Conservation (phyloP, 2,888 invertebrate species). For the Biston betularia region DNA sequence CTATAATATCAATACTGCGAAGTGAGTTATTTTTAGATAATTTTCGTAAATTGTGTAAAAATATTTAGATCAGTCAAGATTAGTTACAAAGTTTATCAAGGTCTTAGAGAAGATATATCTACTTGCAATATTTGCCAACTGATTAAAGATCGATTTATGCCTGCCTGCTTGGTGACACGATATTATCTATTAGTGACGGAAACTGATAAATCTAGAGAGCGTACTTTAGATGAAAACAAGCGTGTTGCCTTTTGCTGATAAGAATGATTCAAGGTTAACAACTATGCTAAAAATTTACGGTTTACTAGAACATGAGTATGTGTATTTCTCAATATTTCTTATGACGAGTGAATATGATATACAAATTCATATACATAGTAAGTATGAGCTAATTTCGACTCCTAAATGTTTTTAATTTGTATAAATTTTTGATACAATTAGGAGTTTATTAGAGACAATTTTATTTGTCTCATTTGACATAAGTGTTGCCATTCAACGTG, state of each 20-base stretch:
- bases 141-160: slow-evolving; percentile 5
- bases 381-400: too few relatives aligned
- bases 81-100: background rate
- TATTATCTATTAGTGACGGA: background rate
- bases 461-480: too few relatives aligned
- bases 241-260: slow-evolving; percentile 4
- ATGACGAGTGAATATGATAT: too few relatives aligned
- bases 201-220: slow-evolving; percentile 7
- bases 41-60: background rate
- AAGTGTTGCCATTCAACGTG: too few relatives aligned
- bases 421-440: too few relatives aligned
- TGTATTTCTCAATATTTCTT: background rate
- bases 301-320: background rate
- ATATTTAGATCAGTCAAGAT: background rate
- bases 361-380: too few relatives aligned
- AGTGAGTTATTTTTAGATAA: background rate
- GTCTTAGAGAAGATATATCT: background rate
- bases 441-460: too few relatives aligned
- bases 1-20: too few relatives aligned
- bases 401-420: too few relatives aligned
- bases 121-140: background rate
- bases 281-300: background rate
- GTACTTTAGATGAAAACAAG: background rate
- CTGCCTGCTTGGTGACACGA: background rate
- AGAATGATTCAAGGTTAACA: slow-evolving; percentile 9